Base-by-base conservation (phyloP, 2,797 vertebrate species). In the Alosa sapidissima region DNA sequence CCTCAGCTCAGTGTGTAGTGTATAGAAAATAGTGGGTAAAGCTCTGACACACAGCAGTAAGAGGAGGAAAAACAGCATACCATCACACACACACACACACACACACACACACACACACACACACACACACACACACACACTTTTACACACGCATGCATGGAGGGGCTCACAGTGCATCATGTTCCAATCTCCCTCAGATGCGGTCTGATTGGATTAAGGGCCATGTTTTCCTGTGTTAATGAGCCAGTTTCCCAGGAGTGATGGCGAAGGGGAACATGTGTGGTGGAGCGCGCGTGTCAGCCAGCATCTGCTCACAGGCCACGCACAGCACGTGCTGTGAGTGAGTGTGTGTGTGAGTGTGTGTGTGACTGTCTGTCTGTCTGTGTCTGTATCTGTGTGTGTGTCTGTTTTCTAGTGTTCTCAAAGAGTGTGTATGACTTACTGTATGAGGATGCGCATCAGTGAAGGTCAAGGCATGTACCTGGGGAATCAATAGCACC, bases 191-290 rank as follows among this genome's bases (percentile, higher is more conserved):
- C 21, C 83, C 41, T 6, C 55, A n/a, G 83, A 75, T 49, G 33
- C 81, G 51, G 33, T 84, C 28, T 62, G 58, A 86, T 86, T 88
- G 82, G 82, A 84, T 85, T 84, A 51, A 58, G n/a, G 16, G 41
- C 55, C 81, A 10, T 48, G 54, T 49, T 48, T 85, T 85, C 4
- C 58, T 21, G n/a, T 83, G 33, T 62, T 82, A 36, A 54, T 81
- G 72, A 60, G 68, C 72, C 72, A 47, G 72, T 47, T 41, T 78
- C 72, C 41, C 33, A 6, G 72, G 10, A 45, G 24, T 33, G 49
- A 62, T 13, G 62, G 24, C 21, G 58, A 24, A 62, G 83, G 84
- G 49, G 33, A 51, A 47, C 60, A 48, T 72, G 84, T 85, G 85
- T 85, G 55, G 81, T 3, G 41, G 52, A 86, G 41, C 33, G 47